Percentiles rank a stretch among this genome's conserved stretches.
These are phyloP conservation scores for Alectura lathami DNA, from an alignment of 2,113 vertebrate genomes.

Conservation along the genomic window DNA sequence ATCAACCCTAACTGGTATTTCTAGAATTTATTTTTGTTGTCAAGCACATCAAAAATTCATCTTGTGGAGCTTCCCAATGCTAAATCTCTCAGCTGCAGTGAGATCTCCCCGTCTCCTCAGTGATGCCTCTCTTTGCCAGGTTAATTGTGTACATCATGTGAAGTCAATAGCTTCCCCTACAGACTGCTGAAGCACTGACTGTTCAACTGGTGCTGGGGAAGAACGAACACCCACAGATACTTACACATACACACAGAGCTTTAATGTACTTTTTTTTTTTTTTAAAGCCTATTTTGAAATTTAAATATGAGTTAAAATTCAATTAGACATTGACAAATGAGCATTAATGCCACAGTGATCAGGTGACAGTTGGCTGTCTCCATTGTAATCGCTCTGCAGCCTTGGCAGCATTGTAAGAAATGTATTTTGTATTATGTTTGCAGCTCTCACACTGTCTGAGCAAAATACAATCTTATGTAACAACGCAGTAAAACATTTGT, in stretches of 20 bases:
- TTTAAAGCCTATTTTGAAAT: background rate
- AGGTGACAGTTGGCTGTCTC: background rate
- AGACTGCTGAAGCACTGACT: background rate
- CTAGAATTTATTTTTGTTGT: background rate
- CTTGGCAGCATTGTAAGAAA: background rate
- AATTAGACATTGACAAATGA: background rate
- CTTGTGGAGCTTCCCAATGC: background rate
- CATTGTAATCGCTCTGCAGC: background rate
- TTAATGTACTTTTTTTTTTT: background rate
- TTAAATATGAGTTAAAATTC: background rate
- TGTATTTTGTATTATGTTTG: background rate
- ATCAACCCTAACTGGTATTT: background rate
- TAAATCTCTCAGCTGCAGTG: accelerated
- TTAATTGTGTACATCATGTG: background rate
- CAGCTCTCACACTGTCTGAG: background rate
- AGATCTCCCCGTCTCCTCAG: no score
- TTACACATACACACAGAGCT: background rate
- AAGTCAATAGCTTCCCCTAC: background rate
- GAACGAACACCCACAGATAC: background rate
- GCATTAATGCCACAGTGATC: accelerated
- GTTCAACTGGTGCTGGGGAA: background rate
- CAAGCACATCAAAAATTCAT: background rate
- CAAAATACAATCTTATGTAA: background rate
- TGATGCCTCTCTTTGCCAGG: background rate
- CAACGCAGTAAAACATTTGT: background rate